Evolutionary conservation across 2,113 vertebrate species (phyloP).

Genomic region (Macrotus californicus): DNA sequence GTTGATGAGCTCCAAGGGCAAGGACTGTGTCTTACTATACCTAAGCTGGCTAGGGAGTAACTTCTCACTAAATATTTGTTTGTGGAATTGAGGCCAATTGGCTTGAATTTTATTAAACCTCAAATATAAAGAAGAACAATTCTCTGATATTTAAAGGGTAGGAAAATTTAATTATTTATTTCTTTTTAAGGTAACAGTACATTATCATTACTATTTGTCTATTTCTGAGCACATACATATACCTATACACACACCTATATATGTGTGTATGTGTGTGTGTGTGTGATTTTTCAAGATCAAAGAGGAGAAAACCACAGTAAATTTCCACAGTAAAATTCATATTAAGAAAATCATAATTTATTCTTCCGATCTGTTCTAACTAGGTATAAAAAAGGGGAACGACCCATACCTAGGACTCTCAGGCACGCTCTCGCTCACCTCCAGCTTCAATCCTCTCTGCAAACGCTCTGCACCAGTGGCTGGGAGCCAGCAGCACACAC

Average conservation of each 20-base stretch:
- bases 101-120: conserved; percentile 52
- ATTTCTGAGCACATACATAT: background rate
- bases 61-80: conserved; percentile 53
- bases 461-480: background rate
- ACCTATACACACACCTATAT: too few relatives aligned
- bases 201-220: conserved; percentile 1
- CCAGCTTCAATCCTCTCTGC: background rate
- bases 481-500: fast-evolving
- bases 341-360: background rate
- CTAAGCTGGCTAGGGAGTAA: background rate
- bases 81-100: conserved; percentile 44
- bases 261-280: background rate
- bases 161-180: conserved; percentile 51
- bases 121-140: conserved; percentile 28
- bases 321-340: conserved; percentile 9
- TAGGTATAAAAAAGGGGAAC: background rate
- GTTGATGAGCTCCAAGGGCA: background rate
- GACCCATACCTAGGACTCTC: background rate
- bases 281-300: background rate
- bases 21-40: background rate
- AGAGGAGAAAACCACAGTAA: conserved; percentile 5
- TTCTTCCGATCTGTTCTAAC: background rate
- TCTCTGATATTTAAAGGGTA: conserved; percentile 42
- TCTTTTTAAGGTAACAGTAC: conserved; percentile 5
- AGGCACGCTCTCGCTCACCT: background rate